phyloP scores from a whole-genome alignment of 2,888 invertebrate species.

The Limenitis camilla region DNA sequence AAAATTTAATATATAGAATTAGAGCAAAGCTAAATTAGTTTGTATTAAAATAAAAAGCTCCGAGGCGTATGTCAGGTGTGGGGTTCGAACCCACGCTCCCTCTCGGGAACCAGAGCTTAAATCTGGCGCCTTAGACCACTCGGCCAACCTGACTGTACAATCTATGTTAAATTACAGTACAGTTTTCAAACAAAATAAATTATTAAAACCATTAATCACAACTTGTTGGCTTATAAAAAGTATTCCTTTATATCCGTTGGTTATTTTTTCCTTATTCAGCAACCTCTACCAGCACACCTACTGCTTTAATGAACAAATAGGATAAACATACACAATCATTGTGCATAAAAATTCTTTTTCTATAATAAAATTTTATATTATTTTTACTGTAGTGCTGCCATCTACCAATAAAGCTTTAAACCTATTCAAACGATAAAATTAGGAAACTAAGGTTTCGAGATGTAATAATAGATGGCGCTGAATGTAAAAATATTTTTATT shows the following conservation, averaged over 20 bases:
- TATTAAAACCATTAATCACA: too few species aligned
- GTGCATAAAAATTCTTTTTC: too few species aligned
- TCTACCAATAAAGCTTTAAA: neutral
- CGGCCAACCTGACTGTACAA: slow-evolving; percentile 80
- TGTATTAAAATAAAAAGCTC: slow-evolving; percentile 25
- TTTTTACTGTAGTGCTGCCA: neutral
- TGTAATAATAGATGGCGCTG: neutral
- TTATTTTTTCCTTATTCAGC: too few species aligned
- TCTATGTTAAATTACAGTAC: too few species aligned
- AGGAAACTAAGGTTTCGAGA: neutral
- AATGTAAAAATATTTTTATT: neutral
- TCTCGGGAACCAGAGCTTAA: slow-evolving; percentile 87
- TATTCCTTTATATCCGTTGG: too few species aligned
- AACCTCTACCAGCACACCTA: too few species aligned
- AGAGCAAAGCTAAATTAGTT: slow-evolving; percentile 1
- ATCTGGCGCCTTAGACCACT: slow-evolving; percentile 90
- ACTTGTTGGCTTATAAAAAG: too few species aligned
- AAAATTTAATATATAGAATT: too few species aligned
- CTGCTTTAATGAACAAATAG: too few species aligned
- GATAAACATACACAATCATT: too few species aligned
- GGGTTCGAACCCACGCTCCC: slow-evolving; percentile 90
- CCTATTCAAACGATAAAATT: neutral
- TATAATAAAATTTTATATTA: too few species aligned
- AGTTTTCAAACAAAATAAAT: neutral
- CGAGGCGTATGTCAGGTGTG: slow-evolving; percentile 78